Conservation (phyloP, 2,113 vertebrate species). For the Heliornis fulica region DNA sequence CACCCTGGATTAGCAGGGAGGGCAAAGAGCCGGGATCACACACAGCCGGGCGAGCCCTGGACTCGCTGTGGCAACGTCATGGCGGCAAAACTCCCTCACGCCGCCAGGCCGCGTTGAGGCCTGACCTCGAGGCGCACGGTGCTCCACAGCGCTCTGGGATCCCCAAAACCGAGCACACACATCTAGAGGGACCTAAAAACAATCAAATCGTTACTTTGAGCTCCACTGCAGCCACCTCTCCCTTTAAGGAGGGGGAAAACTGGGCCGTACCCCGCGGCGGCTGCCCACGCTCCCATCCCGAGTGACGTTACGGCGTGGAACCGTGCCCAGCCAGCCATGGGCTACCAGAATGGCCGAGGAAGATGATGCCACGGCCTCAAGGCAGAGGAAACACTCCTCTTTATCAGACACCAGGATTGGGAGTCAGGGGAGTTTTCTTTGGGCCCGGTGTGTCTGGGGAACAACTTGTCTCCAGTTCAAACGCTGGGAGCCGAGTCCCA, state of each 20-base stretch:
- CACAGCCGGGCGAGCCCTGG: not conserved
- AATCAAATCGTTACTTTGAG: not conserved
- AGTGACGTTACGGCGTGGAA: fast-evolving
- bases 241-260: not conserved
- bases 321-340: not conserved
- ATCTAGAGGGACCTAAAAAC: not conserved
- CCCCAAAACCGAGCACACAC: not conserved
- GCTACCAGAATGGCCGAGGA: not conserved
- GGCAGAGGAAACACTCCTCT: not conserved
- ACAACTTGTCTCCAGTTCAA: not conserved
- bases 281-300: fast-evolving
- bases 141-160: no score
- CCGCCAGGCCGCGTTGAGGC: not conserved
- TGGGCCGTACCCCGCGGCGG: fast-evolving
- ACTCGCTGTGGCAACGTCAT: fast-evolving
- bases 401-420: fast-evolving
- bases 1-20: not conserved
- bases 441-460: no score
- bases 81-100: not conserved
- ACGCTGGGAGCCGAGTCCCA: not conserved
- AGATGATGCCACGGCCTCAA: not conserved
- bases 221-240: not conserved
- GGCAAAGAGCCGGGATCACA: not conserved
- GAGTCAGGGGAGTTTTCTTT: fast-evolving
- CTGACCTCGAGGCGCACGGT: not conserved